Percentiles rank a stretch among this genome's conserved stretches.
Conservation (phyloP, 2,888 invertebrate genomes). For the Calephelis perditalis region DNA sequence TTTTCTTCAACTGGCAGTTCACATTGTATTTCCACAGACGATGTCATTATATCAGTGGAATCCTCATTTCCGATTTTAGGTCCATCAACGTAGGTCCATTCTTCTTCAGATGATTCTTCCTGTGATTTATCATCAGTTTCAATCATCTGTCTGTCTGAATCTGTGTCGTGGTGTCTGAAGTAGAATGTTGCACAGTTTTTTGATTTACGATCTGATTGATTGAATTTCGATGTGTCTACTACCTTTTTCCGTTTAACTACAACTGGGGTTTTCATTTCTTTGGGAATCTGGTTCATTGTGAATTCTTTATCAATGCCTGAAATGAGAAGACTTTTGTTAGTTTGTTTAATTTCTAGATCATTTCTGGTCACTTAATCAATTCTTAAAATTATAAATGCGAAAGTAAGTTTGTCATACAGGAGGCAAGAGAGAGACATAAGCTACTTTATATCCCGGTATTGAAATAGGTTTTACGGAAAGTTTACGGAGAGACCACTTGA, state of each 20-base stretch:
- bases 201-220: conserved; percentile 86
- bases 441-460: too few species aligned
- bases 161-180: conserved; percentile 91
- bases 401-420: too few species aligned
- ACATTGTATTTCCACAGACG: conserved; percentile 70
- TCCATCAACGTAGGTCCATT: conserved; percentile 83
- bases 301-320: conserved; percentile 52
- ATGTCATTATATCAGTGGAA: conserved; percentile 71
- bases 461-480: too few species aligned
- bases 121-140: conserved; percentile 68
- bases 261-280: conserved; percentile 60
- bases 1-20: conserved; percentile 58
- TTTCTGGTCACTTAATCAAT: too few species aligned
- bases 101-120: conserved; percentile 70
- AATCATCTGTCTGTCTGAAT: conserved; percentile 84
- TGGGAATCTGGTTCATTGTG: conserved; percentile 37
- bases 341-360: too few species aligned
- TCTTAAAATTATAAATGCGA: too few species aligned
- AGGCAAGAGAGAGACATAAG: too few species aligned
- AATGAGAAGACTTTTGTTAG: conserved; percentile 20
- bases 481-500: too few species aligned
- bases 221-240: conserved; percentile 79
- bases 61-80: conserved; percentile 64
- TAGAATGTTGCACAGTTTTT: conserved; percentile 91
- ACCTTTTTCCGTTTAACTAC: conserved; percentile 73